A percentile compares a stretch with the other conserved stretches of the same genome.
Conservation (phyloP, 2,797 vertebrate genomes). For the Austrolebias charrua region DNA sequence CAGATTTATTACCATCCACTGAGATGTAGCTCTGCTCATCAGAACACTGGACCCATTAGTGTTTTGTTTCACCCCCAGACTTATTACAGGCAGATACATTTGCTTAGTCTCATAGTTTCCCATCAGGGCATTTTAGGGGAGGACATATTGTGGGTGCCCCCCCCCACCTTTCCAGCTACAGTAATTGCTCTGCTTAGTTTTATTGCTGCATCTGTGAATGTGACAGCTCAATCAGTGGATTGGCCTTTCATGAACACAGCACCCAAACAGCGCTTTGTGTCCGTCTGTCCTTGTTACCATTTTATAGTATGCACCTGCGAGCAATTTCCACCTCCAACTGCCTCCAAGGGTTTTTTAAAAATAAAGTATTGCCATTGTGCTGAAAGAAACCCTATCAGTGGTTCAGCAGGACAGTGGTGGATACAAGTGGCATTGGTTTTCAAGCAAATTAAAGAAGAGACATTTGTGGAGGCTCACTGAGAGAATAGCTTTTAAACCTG, state of each 20-base stretch:
- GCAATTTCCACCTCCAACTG: slow-evolving; percentile 70
- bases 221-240: slow-evolving; percentile 73
- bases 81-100: slow-evolving; percentile 56
- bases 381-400: slow-evolving; percentile 21
- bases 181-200: slow-evolving; percentile 79
- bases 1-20: slow-evolving; percentile 43
- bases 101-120: slow-evolving; percentile 65
- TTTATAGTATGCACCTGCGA: slow-evolving; percentile 72
- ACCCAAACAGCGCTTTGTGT: slow-evolving; percentile 73
- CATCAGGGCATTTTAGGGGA: slow-evolving; percentile 56
- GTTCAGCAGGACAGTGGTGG: slow-evolving; percentile 30
- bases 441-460: slow-evolving; percentile 32
- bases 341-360: slow-evolving; percentile 65
- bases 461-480: not conserved
- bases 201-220: slow-evolving; percentile 74
- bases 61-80: not conserved
- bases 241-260: slow-evolving; percentile 66
- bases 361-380: slow-evolving; percentile 44
- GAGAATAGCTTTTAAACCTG: slow-evolving; percentile 3
- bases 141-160: slow-evolving; percentile 47
- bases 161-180: slow-evolving; percentile 58
- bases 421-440: slow-evolving; percentile 29
- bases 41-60: slow-evolving; percentile 37
- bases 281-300: slow-evolving; percentile 66
- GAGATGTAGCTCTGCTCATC: slow-evolving; percentile 33